Evolutionary conservation across 37 sponge, comb jelly and placozoan genomes (phyloP).

Genomic region (Dysidea cf. avara): DNA sequence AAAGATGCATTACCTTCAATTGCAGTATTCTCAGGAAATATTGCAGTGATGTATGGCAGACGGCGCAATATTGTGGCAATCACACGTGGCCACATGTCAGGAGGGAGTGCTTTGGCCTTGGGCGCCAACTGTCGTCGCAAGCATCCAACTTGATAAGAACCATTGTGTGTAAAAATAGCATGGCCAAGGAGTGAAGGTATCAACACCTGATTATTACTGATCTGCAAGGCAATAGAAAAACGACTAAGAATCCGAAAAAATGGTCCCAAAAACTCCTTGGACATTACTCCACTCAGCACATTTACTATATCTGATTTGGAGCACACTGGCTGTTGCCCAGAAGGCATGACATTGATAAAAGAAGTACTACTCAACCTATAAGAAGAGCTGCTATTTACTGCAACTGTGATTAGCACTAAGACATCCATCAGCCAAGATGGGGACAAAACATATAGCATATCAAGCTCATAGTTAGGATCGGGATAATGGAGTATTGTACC

Average conservation of each 20-base stretch:
- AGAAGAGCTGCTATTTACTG: too few relatives aligned
- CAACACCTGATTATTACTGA: slow-evolving; percentile 18
- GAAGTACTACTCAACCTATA: background rate
- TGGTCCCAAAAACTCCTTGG: slow-evolving; percentile 6
- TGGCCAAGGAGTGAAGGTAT: slow-evolving; percentile 71
- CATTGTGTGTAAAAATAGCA: background rate
- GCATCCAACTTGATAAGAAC: slow-evolving; percentile 18
- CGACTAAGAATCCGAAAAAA: slow-evolving; percentile 57
- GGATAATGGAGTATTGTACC: slow-evolving; percentile 66
- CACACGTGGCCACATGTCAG: slow-evolving; percentile 66
- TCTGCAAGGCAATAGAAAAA: slow-evolving; percentile 63
- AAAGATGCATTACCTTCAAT: background rate
- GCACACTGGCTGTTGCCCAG: slow-evolving; percentile 43
- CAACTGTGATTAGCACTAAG: background rate
- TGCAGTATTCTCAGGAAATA: background rate
- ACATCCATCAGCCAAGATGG: slow-evolving; percentile 60
- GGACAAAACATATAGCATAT: slow-evolving; percentile 58
- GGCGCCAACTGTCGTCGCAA: slow-evolving; percentile 72
- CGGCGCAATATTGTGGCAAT: slow-evolving; percentile 37
- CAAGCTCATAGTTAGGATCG: slow-evolving; percentile 69
- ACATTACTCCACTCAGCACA: slow-evolving; percentile 1
- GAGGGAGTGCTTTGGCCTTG: slow-evolving; percentile 44
- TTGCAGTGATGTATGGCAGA: slow-evolving; percentile 5
- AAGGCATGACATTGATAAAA: slow-evolving; percentile 24
- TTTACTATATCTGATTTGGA: slow-evolving; percentile 8